These are phyloP conservation scores for Shargacucullia verbasci DNA, from an alignment of 2,888 invertebrate species.

Conservation along the genomic window DNA sequence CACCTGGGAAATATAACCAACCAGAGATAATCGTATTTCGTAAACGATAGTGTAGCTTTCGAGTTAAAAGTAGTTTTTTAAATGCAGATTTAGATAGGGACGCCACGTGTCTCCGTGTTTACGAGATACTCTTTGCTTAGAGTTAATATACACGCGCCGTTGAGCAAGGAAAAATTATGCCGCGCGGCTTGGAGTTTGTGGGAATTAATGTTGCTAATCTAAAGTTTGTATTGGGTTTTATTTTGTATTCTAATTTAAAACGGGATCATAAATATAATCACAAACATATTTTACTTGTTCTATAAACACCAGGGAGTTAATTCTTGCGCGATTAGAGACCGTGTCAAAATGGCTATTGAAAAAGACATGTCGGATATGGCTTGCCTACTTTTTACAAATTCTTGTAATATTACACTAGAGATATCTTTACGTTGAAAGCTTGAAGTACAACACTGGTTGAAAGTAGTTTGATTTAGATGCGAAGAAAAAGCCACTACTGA, in stretches of 20 bases:
- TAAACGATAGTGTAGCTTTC: conserved; percentile 35
- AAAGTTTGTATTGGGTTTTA: conserved; percentile 33
- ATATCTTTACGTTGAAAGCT: too few relatives aligned
- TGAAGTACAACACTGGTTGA: too few relatives aligned
- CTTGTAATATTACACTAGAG: too few relatives aligned
- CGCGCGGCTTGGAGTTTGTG: conserved; percentile 38
- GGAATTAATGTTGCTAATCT: conserved; percentile 48
- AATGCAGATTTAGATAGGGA: conserved; percentile 24
- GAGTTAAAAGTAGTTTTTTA: conserved; percentile 15
- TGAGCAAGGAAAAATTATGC: conserved; percentile 43
- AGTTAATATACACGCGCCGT: conserved; percentile 41
- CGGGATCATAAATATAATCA: too few relatives aligned
- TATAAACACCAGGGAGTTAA: too few relatives aligned
- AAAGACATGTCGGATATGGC: too few relatives aligned
- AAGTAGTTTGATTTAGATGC: too few relatives aligned
- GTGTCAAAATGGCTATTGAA: too few relatives aligned
- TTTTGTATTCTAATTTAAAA: conserved; percentile 15
- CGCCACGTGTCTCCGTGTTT: conserved; percentile 16
- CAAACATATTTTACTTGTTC: too few relatives aligned
- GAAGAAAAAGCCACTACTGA: too few relatives aligned
- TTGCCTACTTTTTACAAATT: too few relatives aligned
- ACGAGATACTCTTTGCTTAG: conserved; percentile 29
- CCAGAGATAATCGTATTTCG: conserved; percentile 63
- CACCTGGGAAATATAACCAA: conserved; percentile 68
- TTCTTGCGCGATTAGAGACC: too few relatives aligned